Conservation (phyloP, 2,888 invertebrate species). For the Cephus nigrinus region DNA sequence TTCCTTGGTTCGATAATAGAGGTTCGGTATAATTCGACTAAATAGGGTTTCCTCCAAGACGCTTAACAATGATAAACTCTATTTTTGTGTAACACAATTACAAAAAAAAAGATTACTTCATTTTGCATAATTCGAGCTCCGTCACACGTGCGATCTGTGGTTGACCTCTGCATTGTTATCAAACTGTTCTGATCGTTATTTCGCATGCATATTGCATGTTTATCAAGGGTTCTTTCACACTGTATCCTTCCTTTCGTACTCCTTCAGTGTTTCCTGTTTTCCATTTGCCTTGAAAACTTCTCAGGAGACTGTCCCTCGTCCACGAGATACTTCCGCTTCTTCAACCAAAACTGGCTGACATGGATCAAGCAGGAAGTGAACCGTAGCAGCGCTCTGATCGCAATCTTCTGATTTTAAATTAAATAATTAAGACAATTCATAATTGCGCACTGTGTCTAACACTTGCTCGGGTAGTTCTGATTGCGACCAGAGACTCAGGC, state of each 20-base stretch:
- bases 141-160: constrained; percentile 32
- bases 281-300: not conserved
- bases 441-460: not conserved
- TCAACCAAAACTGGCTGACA: not conserved
- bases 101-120: constrained; percentile 22
- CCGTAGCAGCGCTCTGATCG: not conserved
- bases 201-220: not conserved
- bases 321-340: not conserved
- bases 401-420: not conserved
- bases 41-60: not conserved
- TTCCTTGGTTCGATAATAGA: not conserved
- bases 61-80: constrained; percentile 5
- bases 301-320: not conserved
- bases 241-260: not conserved
- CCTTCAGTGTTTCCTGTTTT: not conserved
- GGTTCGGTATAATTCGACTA: constrained; percentile 1
- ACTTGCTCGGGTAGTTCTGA: not conserved
- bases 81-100: constrained; percentile 19
- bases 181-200: not conserved
- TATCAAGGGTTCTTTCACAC: not conserved
- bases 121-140: constrained; percentile 34
- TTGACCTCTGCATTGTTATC: constrained; percentile 17
- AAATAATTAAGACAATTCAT: not conserved
- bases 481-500: not conserved
- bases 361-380: not conserved